A percentile compares a stretch with the other conserved stretches of the same genome.
These are phyloP conservation scores for Luperina nickerlii DNA, from an alignment of 2,888 invertebrate genomes.

Conservation along the genomic window DNA sequence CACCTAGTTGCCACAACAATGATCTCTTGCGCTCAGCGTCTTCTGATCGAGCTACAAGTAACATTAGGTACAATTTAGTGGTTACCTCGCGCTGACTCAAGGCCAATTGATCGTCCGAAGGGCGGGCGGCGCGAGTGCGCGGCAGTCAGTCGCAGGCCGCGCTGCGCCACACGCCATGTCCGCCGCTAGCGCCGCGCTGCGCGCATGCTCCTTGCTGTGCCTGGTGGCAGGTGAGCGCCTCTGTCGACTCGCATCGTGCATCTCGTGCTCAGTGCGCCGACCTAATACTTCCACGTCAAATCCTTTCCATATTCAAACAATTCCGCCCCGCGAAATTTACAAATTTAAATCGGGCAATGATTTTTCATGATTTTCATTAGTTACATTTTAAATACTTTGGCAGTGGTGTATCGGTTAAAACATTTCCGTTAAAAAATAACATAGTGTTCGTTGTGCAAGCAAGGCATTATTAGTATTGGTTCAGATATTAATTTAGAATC, in stretches of 20 bases:
- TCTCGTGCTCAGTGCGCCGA: background rate
- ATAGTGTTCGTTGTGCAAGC: conserved; percentile 15
- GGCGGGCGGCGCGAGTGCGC: conserved; percentile 78
- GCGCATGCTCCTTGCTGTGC: conserved; percentile 74
- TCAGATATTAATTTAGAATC: background rate
- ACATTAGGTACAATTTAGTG: conserved; percentile 70
- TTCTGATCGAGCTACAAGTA: conserved; percentile 45
- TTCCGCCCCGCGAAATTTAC: background rate
- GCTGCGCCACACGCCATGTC: conserved; percentile 62
- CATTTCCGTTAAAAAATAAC: conserved; percentile 6
- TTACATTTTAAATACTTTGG: conserved; percentile 11
- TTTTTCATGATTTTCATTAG: conserved; percentile 20
- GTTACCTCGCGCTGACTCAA: conserved; percentile 76
- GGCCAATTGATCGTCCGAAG: conserved; percentile 79
- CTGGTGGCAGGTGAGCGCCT: conserved; percentile 80
- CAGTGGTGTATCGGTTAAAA: background rate
- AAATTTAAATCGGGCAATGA: conserved; percentile 20
- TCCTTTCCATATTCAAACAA: background rate
- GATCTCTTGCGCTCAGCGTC: conserved; percentile 45
- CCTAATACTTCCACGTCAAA: background rate
- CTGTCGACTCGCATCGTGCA: background rate
- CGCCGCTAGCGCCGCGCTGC: conserved; percentile 69
- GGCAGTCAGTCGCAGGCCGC: conserved; percentile 69
- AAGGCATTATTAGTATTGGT: conserved; percentile 1
- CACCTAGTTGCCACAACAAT: conserved; percentile 52